These are phyloP conservation scores for Platycercus adscitus DNA, from an alignment of 2,113 vertebrate species.

Conservation along the genomic window DNA sequence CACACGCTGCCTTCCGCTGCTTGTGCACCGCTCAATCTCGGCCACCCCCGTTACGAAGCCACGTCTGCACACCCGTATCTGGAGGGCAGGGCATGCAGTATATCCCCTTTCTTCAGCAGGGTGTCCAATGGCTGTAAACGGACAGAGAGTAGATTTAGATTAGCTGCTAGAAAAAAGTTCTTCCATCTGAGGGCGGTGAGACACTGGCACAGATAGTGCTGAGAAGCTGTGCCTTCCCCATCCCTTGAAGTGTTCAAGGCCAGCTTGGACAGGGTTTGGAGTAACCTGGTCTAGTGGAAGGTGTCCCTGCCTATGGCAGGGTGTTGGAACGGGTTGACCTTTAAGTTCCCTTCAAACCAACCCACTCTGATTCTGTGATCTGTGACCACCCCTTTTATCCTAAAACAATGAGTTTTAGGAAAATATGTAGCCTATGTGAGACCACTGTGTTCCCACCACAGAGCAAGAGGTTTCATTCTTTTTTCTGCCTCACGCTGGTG, in stretches of 20 bases:
- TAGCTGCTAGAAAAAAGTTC: not conserved
- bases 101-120: not conserved
- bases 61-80: fast-evolving
- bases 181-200: not conserved
- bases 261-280: not conserved
- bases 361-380: not conserved
- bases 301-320: not conserved
- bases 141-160: not conserved
- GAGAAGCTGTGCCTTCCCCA: not conserved
- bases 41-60: fast-evolving
- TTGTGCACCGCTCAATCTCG: not conserved
- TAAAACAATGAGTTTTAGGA: fast-evolving
- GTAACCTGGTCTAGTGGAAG: not conserved
- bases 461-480: not conserved
- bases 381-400: fast-evolving
- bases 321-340: not conserved
- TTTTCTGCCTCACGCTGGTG: not conserved
- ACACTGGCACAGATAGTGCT: not conserved
- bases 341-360: not conserved
- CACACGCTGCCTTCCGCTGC: fast-evolving
- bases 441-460: fast-evolving
- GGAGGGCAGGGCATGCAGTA: too few species aligned
- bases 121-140: not conserved
- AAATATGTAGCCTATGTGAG: fast-evolving
- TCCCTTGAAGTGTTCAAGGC: not conserved